Evolutionary conservation across 92 coral and sea anemone species (phyloP).

Genomic region (Porites lobata): DNA sequence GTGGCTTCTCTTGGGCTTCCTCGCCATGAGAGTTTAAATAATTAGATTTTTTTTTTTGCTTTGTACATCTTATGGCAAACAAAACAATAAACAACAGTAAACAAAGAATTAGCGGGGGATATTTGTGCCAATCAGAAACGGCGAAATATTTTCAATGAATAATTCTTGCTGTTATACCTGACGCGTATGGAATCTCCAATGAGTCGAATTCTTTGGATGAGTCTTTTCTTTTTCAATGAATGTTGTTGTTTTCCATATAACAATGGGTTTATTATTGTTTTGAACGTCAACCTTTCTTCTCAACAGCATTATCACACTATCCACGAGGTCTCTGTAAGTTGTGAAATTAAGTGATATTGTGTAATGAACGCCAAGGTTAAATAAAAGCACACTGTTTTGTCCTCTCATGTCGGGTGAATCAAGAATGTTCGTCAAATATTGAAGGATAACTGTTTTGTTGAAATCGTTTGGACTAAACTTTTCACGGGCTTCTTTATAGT

Average conservation of each 20-base stretch:
- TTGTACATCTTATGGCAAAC: too few relatives aligned
- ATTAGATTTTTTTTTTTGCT: too few relatives aligned
- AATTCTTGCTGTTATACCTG: conserved; percentile 59
- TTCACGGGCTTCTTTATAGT: conserved; percentile 57
- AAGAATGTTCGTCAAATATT: conserved; percentile 44
- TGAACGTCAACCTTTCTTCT: background rate
- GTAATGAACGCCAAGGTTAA: conserved; percentile 75
- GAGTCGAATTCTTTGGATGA: conserved; percentile 24
- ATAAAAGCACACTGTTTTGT: conserved; percentile 53
- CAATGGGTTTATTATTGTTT: conserved; percentile 22
- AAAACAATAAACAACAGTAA: too few relatives aligned
- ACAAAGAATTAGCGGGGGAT: too few relatives aligned
- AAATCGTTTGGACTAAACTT: conserved; percentile 63
- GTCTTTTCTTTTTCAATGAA: conserved; percentile 70
- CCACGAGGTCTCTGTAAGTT: conserved; percentile 51
- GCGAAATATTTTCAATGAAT: background rate
- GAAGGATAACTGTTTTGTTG: conserved; percentile 40
- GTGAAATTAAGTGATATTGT: conserved; percentile 65
- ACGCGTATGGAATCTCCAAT: conserved; percentile 76
- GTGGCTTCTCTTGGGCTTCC: too few relatives aligned
- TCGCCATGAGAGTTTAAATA: too few relatives aligned
- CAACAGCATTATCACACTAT: conserved; percentile 47
- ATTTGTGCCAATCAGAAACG: background rate
- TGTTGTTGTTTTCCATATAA: conserved; percentile 75
- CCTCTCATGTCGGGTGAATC: conserved; percentile 49